Evolutionary conservation across 2,888 invertebrate species (phyloP).

Genomic region (Desoria tigrina): DNA sequence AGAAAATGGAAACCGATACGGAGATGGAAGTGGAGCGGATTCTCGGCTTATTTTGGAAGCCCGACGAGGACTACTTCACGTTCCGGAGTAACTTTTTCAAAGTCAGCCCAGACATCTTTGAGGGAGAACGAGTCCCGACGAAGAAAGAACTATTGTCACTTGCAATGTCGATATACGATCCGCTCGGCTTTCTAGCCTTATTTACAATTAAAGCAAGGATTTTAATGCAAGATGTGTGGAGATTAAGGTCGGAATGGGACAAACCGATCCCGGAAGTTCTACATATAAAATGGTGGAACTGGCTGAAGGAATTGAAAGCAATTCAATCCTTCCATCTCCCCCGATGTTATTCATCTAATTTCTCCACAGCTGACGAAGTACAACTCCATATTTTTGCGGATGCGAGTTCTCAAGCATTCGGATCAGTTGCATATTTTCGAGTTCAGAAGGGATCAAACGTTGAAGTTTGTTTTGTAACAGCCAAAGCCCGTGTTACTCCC

Average conservation of each 20-base stretch:
- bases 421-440: slow-evolving; percentile 34
- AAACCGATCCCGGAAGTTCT: no score
- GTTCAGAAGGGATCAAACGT: slow-evolving; percentile 12
- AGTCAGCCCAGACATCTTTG: no score
- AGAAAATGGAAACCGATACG: no score
- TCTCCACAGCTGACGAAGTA: background rate
- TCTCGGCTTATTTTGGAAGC: no score
- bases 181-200: slow-evolving; percentile 54
- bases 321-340: no score
- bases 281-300: slow-evolving; percentile 25
- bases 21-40: no score
- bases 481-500: slow-evolving; percentile 45
- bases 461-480: slow-evolving; percentile 22
- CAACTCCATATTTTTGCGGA: slow-evolving; percentile 43
- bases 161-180: slow-evolving; percentile 54
- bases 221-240: slow-evolving; percentile 54
- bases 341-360: slow-evolving; percentile 17
- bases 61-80: no score
- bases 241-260: no score
- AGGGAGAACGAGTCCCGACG: no score
- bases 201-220: slow-evolving; percentile 51
- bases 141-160: slow-evolving; percentile 49
- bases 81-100: no score
- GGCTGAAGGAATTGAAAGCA: slow-evolving; percentile 27
- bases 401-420: slow-evolving; percentile 39